Evolutionary conservation across 2,113 vertebrate species (phyloP), one percentile per base, ranked within the genome.

Genomic region (Progne subis): DNA sequence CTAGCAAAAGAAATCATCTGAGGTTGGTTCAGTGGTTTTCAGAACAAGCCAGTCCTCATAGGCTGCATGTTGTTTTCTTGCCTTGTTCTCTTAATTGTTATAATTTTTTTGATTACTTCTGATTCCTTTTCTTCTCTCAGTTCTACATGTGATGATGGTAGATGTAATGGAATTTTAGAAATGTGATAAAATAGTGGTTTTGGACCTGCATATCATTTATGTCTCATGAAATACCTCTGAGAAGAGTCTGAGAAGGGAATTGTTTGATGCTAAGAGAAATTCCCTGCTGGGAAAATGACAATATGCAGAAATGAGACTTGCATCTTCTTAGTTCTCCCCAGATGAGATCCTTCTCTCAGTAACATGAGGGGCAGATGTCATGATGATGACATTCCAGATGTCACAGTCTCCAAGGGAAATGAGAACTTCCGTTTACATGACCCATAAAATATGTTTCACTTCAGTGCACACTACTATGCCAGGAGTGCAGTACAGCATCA

Each of bases 331-430:
- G 29, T 14, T 92, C 13, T 90, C 18, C 56, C 28, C 60, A 63
- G 26, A 88, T 76, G 77, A 79, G 31, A 68, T 47, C 41, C 64
- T 90, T 86, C 84, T 71, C 68, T 44, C 29, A 77, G 32, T 67
- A 91, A 80, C 2, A 4, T 6, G 14, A 88, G 24, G 74, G 52
- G 26, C 44, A 86, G 60, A 18, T 37, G 52, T 88, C 37, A 9
- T 37, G 37, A 37, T 37, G 37, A 37, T 37, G 37, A 37, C 37
- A 37, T 96, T 90, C 90, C 90, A 94, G 79, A 91, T 90, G 79
- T 81, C 90, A 70, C 64, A 68, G 63, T 81, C 82, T 94, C 90
- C 49, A 44, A 80, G 71, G 88, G 79, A 97, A 96, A 64, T 80
- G 52, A 86, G 15, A 88, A 53, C 56, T 93, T 95, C 82, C 2